Evolutionary conservation across 2,888 invertebrate species (phyloP), one percentile per base, ranked within the genome.

Genomic region (Chouioia cunea): DNA sequence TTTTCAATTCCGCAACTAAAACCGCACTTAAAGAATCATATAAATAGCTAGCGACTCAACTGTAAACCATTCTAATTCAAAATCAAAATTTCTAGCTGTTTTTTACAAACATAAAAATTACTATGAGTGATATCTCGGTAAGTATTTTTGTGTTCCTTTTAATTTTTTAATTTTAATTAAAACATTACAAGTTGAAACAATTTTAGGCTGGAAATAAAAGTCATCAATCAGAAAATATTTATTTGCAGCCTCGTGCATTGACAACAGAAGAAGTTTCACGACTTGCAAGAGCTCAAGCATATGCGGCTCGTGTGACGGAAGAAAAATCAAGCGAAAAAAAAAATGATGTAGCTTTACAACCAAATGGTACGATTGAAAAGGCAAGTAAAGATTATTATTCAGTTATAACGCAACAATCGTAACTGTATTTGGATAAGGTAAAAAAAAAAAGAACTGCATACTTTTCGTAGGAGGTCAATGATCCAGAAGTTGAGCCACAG

Each of bases 201-300:
- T 36, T 20, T 46, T n/a, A 53, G 65, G 48, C 4, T 18, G 12
- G 14, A 14, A n/a, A 18, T n/a, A 22, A 20, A 23, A 27, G 36
- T 22, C 50, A 56, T 18, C n/a, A 53, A 15, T 16, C 36, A 36
- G 57, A 22, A 3, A 56, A 46, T 2, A 2, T 4, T n/a, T 64
- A 50, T 56, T 16, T 69, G 18, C 60, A 60, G 36, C 67, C 68
- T n/a, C 59, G 68, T 0, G 10, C 60, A 0, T 36, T 69, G 15
- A 54, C 60, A 4, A 22, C 3, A 2, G 65, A 62, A n/a, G 68
- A 72, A 48, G 44, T 62, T 14, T 15, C 1, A 10, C 48, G 57
- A 6, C 16, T 72, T 14, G 65, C 68, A 0, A 6, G 12, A 44
- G 72, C 72, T 14, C 72, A 68, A 16, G 43, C 71, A 3, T 68